A percentile compares a stretch with the other conserved stretches of the same genome.
Evolutionary conservation across 2,888 invertebrate species (phyloP).

Genomic region (Plutella xylostella): DNA sequence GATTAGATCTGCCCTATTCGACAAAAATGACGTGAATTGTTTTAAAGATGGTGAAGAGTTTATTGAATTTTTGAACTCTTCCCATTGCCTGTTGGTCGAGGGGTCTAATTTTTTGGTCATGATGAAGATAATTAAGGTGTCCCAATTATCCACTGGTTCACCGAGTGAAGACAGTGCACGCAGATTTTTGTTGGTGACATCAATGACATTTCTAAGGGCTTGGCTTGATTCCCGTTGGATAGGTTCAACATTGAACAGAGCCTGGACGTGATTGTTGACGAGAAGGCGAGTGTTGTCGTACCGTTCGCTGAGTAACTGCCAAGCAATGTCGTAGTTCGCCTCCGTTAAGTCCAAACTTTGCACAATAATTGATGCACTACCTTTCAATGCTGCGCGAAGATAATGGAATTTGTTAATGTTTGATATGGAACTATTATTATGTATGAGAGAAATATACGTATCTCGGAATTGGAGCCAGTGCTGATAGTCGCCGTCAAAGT

Average conservation of each 20-base stretch:
- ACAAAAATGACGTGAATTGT: no score
- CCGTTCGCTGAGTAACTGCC: conserved; percentile 13
- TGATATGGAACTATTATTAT: conserved; percentile 16
- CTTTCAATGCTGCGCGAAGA: conserved; percentile 18
- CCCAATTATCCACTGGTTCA: conserved; percentile 18
- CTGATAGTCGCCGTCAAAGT: neutral
- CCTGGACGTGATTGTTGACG: conserved; percentile 17
- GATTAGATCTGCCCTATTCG: no score
- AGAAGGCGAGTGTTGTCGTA: conserved; percentile 16
- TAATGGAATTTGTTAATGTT: conserved; percentile 19
- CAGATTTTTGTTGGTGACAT: conserved; percentile 19
- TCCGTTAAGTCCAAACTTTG: conserved; percentile 16
- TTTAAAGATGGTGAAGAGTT: no score
- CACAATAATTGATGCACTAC: conserved; percentile 18
- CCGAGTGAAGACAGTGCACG: conserved; percentile 18
- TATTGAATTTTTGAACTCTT: conserved; percentile 10
- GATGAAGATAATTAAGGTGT: conserved; percentile 10
- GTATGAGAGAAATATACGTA: neutral
- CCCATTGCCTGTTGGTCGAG: conserved; percentile 6
- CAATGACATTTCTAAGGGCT: conserved; percentile 17
- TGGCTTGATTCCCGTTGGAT: neutral
- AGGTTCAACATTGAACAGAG: neutral
- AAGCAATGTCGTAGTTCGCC: conserved; percentile 14
- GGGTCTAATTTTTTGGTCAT: neutral
- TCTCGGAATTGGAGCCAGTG: neutral